phyloP scores from a whole-genome alignment of 2,113 vertebrate genomes.

The Echinops telfairi region DNA sequence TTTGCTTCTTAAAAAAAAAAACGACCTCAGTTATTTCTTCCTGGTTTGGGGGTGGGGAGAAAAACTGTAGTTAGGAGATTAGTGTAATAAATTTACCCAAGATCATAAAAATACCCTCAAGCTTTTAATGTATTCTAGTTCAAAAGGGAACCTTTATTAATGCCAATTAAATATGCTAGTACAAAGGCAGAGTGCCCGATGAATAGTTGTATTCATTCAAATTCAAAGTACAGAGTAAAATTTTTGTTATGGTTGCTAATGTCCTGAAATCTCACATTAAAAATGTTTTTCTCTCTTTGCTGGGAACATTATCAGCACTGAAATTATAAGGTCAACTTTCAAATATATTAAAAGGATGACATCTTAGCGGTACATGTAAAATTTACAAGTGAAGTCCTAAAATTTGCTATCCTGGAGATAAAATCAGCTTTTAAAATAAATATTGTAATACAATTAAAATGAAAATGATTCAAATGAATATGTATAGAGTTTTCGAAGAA shows the following conservation, averaged over 20 bases:
- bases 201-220: slow-evolving; percentile 28
- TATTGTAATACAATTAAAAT: slow-evolving; percentile 54
- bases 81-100: not conserved
- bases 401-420: not conserved
- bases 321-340: slow-evolving; percentile 51
- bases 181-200: not conserved
- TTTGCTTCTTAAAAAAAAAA: not conserved
- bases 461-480: slow-evolving; percentile 25
- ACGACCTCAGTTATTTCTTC: slow-evolving; percentile 3
- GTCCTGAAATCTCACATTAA: not conserved
- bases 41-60: not conserved
- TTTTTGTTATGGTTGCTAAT: slow-evolving; percentile 8
- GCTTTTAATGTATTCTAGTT: slow-evolving; percentile 18
- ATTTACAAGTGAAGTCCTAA: slow-evolving; percentile 11
- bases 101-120: not conserved
- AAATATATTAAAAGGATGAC: slow-evolving; percentile 42
- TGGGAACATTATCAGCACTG: not conserved
- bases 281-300: slow-evolving; percentile 25
- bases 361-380: slow-evolving; percentile 23
- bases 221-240: slow-evolving; percentile 49
- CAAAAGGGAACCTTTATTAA: slow-evolving; percentile 32
- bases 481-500: not conserved
- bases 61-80: not conserved
- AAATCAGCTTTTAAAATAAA: slow-evolving; percentile 6
- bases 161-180: not conserved